phyloP scores from a whole-genome alignment of 2,888 invertebrate genomes.

The Rotaria sp. region DNA sequence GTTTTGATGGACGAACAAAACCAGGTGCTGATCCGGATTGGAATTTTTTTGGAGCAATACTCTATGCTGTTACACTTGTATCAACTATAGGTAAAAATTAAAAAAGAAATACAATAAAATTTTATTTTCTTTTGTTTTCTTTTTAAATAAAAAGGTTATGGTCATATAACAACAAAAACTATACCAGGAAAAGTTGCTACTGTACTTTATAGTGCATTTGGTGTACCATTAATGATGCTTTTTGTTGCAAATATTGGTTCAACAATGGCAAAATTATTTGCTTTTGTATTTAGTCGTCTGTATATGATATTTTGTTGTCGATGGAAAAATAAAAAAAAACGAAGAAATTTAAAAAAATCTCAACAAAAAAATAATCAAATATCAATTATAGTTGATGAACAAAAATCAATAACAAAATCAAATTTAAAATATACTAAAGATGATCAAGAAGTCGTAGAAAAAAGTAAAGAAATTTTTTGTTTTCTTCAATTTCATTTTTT shows the following conservation, averaged over 20 bases:
- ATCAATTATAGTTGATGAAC: neutral
- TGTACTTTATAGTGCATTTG: slow-evolving; percentile 39
- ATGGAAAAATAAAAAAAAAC: neutral
- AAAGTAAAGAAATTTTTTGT: neutral
- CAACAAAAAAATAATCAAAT: neutral
- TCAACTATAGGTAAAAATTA: slow-evolving; percentile 38
- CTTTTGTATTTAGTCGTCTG: slow-evolving; percentile 22
- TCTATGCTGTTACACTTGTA: slow-evolving; percentile 39
- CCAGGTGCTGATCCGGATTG: slow-evolving; percentile 30
- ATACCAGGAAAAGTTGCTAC: slow-evolving; percentile 37
- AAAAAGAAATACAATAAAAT: neutral
- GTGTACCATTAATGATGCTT: slow-evolving; percentile 41
- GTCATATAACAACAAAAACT: slow-evolving; percentile 40
- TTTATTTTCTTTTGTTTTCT: too few species aligned
- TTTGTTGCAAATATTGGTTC: slow-evolving; percentile 41
- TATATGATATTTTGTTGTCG: slow-evolving; percentile 6
- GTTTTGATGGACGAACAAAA: slow-evolving; percentile 20
- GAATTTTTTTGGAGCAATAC: slow-evolving; percentile 39
- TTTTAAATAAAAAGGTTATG: slow-evolving; percentile 31
- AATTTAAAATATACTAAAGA: neutral
- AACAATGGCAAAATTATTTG: slow-evolving; percentile 38
- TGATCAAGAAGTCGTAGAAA: neutral
- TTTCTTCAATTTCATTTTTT: neutral
- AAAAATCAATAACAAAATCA: neutral
- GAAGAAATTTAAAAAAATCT: neutral